These are phyloP conservation scores for Melanerpes aurifrons DNA, from an alignment of 2,113 vertebrate genomes.

Conservation along the genomic window DNA sequence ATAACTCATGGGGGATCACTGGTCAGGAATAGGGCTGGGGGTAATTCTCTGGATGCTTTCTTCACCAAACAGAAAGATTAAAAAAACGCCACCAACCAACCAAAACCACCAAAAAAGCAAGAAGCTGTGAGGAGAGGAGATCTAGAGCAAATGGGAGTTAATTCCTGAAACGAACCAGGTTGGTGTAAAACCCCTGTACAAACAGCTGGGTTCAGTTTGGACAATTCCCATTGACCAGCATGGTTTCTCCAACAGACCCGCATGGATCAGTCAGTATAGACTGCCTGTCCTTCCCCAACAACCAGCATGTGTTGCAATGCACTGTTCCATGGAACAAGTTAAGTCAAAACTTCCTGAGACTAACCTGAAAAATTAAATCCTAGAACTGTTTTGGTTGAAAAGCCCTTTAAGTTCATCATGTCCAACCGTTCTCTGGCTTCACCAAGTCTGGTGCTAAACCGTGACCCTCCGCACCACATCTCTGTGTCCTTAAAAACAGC, in stretches of 20 bases:
- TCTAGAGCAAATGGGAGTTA: background rate
- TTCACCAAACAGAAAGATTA: background rate
- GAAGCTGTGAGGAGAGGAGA: background rate
- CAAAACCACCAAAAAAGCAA: too few relatives aligned
- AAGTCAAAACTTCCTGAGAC: background rate
- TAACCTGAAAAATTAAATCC: background rate
- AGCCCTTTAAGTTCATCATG: too few relatives aligned
- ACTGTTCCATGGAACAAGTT: background rate
- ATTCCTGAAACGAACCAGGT: background rate
- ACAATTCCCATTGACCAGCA: background rate
- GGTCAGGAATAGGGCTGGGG: background rate
- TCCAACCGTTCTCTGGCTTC: too few relatives aligned
- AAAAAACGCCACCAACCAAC: background rate
- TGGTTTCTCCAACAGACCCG: constrained; percentile 6
- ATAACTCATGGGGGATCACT: rapidly evolving
- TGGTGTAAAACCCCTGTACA: background rate
- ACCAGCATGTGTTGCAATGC: background rate
- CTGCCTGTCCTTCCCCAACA: background rate
- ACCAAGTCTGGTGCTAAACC: too few relatives aligned
- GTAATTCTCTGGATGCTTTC: background rate
- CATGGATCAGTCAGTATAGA: background rate
- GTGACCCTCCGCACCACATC: too few relatives aligned
- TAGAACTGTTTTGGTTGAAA: too few relatives aligned
- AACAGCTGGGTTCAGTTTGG: background rate
- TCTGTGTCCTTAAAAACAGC: too few relatives aligned